These are phyloP conservation scores for Orthosia cruda DNA, from an alignment of 2,888 invertebrate species.

Conservation along the genomic window DNA sequence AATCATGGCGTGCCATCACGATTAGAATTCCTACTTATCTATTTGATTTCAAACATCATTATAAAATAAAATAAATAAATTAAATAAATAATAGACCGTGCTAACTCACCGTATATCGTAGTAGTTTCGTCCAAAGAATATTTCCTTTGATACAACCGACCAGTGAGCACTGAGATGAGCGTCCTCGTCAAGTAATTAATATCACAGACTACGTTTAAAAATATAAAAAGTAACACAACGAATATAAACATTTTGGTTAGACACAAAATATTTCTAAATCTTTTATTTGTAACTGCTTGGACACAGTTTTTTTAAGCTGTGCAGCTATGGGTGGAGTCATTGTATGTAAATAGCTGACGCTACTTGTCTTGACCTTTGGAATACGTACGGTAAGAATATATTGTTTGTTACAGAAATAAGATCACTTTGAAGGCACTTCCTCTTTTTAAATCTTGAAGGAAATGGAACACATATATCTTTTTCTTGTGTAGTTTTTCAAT, in stretches of 20 bases:
- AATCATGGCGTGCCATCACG: background rate
- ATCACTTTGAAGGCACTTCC: conserved; percentile 6
- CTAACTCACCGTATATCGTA: conserved; percentile 93
- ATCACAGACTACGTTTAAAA: conserved; percentile 93
- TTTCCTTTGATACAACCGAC: conserved; percentile 93
- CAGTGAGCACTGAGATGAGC: conserved; percentile 93
- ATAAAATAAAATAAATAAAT: too few species aligned
- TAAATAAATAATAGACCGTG: background rate
- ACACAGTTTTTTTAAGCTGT: conserved; percentile 10
- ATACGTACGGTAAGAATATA: conserved; percentile 15
- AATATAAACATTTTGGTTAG: conserved; percentile 71
- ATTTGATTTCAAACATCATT: background rate
- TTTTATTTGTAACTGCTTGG: conserved; percentile 6
- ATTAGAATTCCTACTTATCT: conserved; percentile 73
- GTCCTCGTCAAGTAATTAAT: conserved; percentile 95
- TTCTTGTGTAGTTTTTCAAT: background rate
- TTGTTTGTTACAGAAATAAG: background rate
- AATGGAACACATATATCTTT: background rate
- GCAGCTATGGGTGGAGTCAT: conserved; percentile 35
- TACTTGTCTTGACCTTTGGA: conserved; percentile 50
- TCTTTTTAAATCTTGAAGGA: background rate
- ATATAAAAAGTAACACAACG: conserved; percentile 77
- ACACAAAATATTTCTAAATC: conserved; percentile 1
- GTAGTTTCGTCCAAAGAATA: conserved; percentile 93
- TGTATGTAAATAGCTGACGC: conserved; percentile 62